Evolutionary conservation across 2,113 vertebrate genomes (phyloP), one percentile per base, ranked within the genome.

Genomic region (Prinia subflava): DNA sequence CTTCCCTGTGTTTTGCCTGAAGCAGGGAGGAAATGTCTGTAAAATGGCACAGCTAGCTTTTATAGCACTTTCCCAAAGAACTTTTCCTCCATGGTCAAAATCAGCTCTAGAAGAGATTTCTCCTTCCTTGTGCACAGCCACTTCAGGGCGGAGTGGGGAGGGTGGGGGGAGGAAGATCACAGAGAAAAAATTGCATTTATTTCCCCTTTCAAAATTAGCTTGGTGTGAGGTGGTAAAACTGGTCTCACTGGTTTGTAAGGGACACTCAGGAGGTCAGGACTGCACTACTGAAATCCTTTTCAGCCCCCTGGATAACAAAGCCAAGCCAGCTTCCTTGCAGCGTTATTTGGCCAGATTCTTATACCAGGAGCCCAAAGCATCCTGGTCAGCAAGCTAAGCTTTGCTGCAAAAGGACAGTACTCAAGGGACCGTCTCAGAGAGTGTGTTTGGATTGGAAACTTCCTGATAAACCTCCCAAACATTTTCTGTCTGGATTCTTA

Each of bases 241-340:
- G 73, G 96, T 95, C 86, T 87, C 47, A 25, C 95, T 86, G 83
- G 95, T 96, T 95, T 81, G 77, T 59, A 89, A 93, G 69, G 86
- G 89, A 89, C 94, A 89, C 68, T 70, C 24, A 21, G 55, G 52
- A 92, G 85, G 90, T 89, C 90, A 94, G 62, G 91, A 56, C 16
- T 63, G 59, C 41, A 30, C 80, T 78, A 59, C 39, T 44, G 90
- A 92, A 94, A 75, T 59, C 11, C 28, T 75, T 59, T 52, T 71
- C 14, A 1, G 17, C 41, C 52, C 69, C 13, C 74, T 85, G 53
- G 23, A 13, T 56, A 76, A 75, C 46, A 39, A 19, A 13, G 11
- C 47, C 0, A 4, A 75, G 41, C 27, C 65, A 92, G 60, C 30
- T 81, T 81, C 46, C 56, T 57, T 59, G 31, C 16, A 31, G 82